Evolutionary conservation across 2,888 invertebrate species (phyloP).

Genomic region (Agrotis ipsilon): DNA sequence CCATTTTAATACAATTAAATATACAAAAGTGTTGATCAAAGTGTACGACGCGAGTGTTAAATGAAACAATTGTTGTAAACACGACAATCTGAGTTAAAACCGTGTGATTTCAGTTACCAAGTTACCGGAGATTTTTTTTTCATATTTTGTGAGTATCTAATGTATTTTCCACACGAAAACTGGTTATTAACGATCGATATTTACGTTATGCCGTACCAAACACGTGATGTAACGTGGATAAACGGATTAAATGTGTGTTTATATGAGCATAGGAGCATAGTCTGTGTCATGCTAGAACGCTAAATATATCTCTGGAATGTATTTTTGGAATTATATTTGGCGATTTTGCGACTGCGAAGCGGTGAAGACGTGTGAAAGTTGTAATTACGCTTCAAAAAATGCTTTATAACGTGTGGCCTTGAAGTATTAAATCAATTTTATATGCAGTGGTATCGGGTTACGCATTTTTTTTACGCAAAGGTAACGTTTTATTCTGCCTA

Average conservation of each 20-base stretch:
- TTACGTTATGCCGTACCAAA: conserved; percentile 69
- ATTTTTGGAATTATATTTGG: conserved; percentile 88
- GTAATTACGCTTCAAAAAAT: conserved; percentile 74
- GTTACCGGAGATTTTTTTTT: conserved; percentile 78
- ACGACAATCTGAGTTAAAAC: conserved; percentile 59
- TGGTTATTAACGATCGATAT: conserved; percentile 79
- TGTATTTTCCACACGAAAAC: conserved; percentile 74
- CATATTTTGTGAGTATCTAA: conserved; percentile 85
- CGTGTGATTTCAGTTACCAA: conserved; percentile 77
- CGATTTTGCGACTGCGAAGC: conserved; percentile 84
- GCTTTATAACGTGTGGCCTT: conserved; percentile 75
- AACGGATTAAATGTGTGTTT: conserved; percentile 77
- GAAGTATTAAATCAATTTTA: conserved; percentile 66
- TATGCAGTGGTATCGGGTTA: conserved; percentile 62
- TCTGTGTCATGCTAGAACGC: conserved; percentile 82
- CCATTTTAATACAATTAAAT: conserved; percentile 76
- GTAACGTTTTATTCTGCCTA: conserved; percentile 5
- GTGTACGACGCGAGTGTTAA: conserved; percentile 80
- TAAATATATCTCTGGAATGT: conserved; percentile 86
- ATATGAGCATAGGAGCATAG: conserved; percentile 69
- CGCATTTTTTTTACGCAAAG: conserved; percentile 54
- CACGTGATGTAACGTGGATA: conserved; percentile 75
- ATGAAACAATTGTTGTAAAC: conserved; percentile 65
- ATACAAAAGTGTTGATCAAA: conserved; percentile 78
- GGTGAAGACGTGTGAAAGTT: conserved; percentile 86